Evolutionary conservation across 2,113 vertebrate genomes (phyloP).

Genomic region (Podarcis cretensis): DNA sequence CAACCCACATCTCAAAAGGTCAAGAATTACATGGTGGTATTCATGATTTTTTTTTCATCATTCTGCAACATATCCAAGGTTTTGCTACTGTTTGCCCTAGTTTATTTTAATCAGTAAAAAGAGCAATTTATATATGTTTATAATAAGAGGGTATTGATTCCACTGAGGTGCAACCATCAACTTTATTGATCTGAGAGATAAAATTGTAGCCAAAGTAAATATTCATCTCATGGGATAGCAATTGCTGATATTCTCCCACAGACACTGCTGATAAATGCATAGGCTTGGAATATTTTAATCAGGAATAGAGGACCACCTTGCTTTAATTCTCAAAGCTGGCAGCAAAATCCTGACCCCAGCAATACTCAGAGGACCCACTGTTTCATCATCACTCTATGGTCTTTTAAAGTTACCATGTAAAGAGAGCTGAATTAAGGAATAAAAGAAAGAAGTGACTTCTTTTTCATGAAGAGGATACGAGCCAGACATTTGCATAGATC

Average conservation of each 20-base stretch:
- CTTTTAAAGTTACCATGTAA: neutral
- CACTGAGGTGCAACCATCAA: constrained; percentile 17
- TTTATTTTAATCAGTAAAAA: constrained; percentile 22
- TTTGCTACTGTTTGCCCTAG: constrained; percentile 10
- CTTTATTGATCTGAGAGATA: constrained; percentile 50
- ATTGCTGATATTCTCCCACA: constrained; percentile 35
- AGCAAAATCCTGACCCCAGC: constrained; percentile 6
- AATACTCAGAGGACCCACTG: neutral
- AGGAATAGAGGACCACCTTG: constrained; percentile 23
- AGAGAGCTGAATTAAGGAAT: neutral
- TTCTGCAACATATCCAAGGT: neutral
- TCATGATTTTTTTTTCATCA: neutral
- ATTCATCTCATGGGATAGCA: constrained; percentile 38
- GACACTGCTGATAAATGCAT: constrained; percentile 22
- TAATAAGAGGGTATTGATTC: constrained; percentile 27
- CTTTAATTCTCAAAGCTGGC: constrained; percentile 27
- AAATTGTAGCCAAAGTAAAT: constrained; percentile 29
- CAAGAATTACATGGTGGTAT: neutral
- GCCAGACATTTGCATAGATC: constrained; percentile 30
- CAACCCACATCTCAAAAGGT: neutral
- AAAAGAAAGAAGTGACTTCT: neutral
- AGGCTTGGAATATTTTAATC: constrained; percentile 46
- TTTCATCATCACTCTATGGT: neutral
- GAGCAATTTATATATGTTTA: constrained; percentile 27
- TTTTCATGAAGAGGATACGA: constrained; percentile 38